Evolutionary conservation across 2,888 invertebrate genomes (phyloP), one percentile per base, ranked within the genome.

Genomic region (Limnephilus marmoratus): DNA sequence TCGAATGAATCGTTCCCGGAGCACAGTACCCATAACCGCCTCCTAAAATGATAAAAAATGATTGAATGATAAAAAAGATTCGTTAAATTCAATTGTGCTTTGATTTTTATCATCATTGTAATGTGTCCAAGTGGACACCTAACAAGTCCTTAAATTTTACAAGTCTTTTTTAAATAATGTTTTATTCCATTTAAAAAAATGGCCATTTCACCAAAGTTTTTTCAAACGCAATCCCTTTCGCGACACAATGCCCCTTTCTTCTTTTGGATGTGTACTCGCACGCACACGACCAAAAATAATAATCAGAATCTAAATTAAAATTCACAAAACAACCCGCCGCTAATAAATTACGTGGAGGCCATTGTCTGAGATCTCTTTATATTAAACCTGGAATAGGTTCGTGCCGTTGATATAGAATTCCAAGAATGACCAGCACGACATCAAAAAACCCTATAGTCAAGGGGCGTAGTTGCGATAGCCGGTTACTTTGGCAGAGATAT

Each of bases 281-380:
- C 85, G 85, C 91, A 91, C 92, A 91, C 91, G 92, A 31, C 41
- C 89, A 45, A 24, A 80, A 24, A 81, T 85, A 81, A 83, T 91
- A 81, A 87, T 92, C 83, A 89, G 92, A 68, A 82, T 90, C 92
- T 91, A 92, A 92, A 92, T 92, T 92, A 92, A 92, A 92, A 92
- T 92, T 92, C 92, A 92, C 92, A 92, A 92, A 92, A 92, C 91
- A 91, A 85, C 83, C 83, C 85, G 31, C 41, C 91, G 87, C 91
- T 92, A 92, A 92, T 92, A 92, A 92, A 92, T 92, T 90, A 92
- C 82, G 85, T 31, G 37, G 90, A 29, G 34, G 31, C 88, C 92
- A 92, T 92, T 92, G 92, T 92, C 92, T 89, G 92, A 89, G 83
- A 89, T 90, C 87, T 92, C 91, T 92, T 91, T 91, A 92, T 91